Base-by-base conservation (phyloP, 2,113 vertebrate species). In the Oriolus oriolus region DNA sequence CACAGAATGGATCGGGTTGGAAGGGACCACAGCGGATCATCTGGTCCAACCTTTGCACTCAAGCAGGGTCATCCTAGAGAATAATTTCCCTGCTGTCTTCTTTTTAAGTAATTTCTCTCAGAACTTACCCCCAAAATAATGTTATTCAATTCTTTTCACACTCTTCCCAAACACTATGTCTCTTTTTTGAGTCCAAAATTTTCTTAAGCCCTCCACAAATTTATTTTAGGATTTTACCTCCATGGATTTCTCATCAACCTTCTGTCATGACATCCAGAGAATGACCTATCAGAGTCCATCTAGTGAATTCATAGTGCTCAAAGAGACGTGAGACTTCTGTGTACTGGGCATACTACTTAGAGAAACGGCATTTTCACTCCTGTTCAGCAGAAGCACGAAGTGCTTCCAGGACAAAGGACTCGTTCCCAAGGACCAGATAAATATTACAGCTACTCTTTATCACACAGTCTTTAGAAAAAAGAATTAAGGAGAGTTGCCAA, bases 91-190 rank as follows among this genome's bases (percentile, higher is more conserved):
- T 1, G 0, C 6, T 30, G 4, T 39, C 74, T 69, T 61, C 18
- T 81, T 79, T 59, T 17, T 10, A 54, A 75, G 7, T 33, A 27
- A 60, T 60, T 65, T 63, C 16, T 86, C 69, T 49, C 54, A 84
- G 42, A 81, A 81, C 2, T 53, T 49, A 56, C 3, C 17, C 28
- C 7, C 47, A 57, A 54, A 54, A 11, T 24, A 86, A 49, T 10
- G 24, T 37, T 1, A 75, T 14, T 9, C 23, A 69, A 68, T 39
- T 73, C 7, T 74, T 89, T 74, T 65, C 52, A 78, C 5, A 18
- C 3, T 54, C 56, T 31, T 54, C 18, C 13, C 33, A 49, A 50
- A 79, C 3, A 50, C 7, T 3, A 4, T 1, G 2, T 37, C 1
- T 10, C 56, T 47, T 64, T 80, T 80, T 30, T 24, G 42, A 84